These are phyloP conservation scores for Polyploca ridens DNA, from an alignment of 2,888 invertebrate species.

Conservation along the genomic window DNA sequence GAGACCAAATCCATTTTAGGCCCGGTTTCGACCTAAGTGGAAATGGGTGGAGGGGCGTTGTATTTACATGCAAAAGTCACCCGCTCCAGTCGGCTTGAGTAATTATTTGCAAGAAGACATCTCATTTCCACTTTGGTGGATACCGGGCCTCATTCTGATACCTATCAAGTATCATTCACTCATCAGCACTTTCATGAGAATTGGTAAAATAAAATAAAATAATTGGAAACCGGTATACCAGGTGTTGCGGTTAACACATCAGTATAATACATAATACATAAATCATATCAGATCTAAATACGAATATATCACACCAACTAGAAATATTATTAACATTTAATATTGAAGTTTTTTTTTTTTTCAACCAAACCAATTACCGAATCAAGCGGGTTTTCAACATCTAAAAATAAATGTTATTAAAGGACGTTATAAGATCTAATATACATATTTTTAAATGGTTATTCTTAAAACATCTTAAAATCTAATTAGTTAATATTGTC, in stretches of 20 bases:
- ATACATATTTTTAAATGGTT: too few species aligned
- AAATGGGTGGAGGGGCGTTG: too few species aligned
- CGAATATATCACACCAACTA: conserved; percentile 24
- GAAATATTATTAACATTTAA: neutral
- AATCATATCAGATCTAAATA: conserved; percentile 31
- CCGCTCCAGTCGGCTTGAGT: too few species aligned
- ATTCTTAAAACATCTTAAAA: neutral
- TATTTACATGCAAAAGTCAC: too few species aligned
- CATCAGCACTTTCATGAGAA: conserved; percentile 24
- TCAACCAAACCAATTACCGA: too few species aligned
- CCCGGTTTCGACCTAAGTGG: too few species aligned
- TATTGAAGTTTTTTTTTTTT: neutral
- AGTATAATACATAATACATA: conserved; percentile 32
- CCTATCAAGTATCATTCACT: conserved; percentile 3
- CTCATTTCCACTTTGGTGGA: too few species aligned
- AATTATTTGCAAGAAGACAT: too few species aligned
- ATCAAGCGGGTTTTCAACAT: too few species aligned
- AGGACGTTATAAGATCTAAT: too few species aligned
- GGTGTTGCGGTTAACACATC: conserved; percentile 23
- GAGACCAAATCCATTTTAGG: neutral
- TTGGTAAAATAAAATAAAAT: conserved; percentile 10
- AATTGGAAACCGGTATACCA: conserved; percentile 24
- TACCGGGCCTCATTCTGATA: neutral
- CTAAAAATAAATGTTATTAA: too few species aligned
- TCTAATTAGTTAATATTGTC: conserved; percentile 21